These are phyloP conservation scores for Drosophila kuntzei DNA, from an alignment of 2,888 invertebrate species.

Conservation along the genomic window DNA sequence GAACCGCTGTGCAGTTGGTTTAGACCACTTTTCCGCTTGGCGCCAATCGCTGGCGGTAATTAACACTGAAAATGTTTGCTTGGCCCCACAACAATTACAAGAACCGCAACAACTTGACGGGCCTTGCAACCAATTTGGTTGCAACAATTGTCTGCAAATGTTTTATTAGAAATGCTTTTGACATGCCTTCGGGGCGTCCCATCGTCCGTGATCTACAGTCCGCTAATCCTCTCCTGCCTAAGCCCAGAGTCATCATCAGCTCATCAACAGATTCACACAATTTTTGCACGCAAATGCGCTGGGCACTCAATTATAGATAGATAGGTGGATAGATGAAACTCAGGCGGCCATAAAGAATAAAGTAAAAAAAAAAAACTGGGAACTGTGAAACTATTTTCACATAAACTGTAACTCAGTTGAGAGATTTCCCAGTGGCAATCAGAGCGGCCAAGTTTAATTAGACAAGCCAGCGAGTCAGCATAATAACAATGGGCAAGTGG, in stretches of 20 bases:
- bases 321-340: slow-evolving; percentile 22
- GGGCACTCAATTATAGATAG: slow-evolving; percentile 56
- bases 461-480: slow-evolving; percentile 44
- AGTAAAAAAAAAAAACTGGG: slow-evolving; percentile 22
- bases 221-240: slow-evolving; percentile 43
- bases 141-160: slow-evolving; percentile 71
- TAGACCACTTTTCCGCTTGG: slow-evolving; percentile 53
- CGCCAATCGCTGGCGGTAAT: slow-evolving; percentile 64
- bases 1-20: slow-evolving; percentile 42
- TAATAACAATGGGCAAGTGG: slow-evolving; percentile 19
- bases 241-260: slow-evolving; percentile 28
- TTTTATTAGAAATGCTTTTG: slow-evolving; percentile 74
- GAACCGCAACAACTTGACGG: slow-evolving; percentile 37
- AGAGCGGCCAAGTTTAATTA: slow-evolving; percentile 78
- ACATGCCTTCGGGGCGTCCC: slow-evolving; percentile 55
- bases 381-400: slow-evolving; percentile 80
- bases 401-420: slow-evolving; percentile 65
- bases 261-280: slow-evolving; percentile 80
- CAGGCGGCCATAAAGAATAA: slow-evolving; percentile 7
- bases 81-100: slow-evolving; percentile 22
- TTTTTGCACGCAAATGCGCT: slow-evolving; percentile 75
- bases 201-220: slow-evolving; percentile 9
- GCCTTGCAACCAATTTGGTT: slow-evolving; percentile 41
- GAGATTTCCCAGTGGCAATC: slow-evolving; percentile 81
- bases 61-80: slow-evolving; percentile 65